phyloP scores from a whole-genome alignment of 2,888 invertebrate genomes.

The Euzetes globulus region DNA sequence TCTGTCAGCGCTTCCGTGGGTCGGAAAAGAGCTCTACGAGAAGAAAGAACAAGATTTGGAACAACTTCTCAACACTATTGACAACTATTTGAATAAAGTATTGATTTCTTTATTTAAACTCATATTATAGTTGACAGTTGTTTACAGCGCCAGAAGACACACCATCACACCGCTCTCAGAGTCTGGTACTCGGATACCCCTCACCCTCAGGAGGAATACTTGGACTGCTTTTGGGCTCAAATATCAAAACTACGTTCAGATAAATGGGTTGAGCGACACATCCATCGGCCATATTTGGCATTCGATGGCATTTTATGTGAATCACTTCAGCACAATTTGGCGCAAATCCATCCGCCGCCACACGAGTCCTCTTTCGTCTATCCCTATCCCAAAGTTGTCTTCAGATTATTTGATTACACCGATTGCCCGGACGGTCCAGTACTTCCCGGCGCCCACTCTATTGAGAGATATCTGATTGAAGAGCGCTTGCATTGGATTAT shows the following conservation, averaged over 20 bases:
- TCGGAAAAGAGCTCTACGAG: constrained; percentile 88
- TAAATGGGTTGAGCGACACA: constrained; percentile 95
- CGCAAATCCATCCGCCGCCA: constrained; percentile 79
- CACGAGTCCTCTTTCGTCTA: constrained; percentile 83
- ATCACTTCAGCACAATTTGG: constrained; percentile 89
- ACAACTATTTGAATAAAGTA: constrained; percentile 63
- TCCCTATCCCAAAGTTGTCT: constrained; percentile 90
- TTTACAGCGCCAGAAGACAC: constrained; percentile 75
- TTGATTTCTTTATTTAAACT: neutral
- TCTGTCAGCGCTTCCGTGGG: constrained; percentile 83
- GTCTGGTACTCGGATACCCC: constrained; percentile 92
- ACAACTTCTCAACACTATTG: constrained; percentile 78
- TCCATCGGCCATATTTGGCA: constrained; percentile 85
- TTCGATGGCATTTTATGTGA: constrained; percentile 92
- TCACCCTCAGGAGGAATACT: constrained; percentile 89
- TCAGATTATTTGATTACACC: constrained; percentile 92
- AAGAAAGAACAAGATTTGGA: constrained; percentile 91
- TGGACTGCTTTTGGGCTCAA: constrained; percentile 94
- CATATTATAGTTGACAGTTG: neutral
- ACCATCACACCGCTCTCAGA: constrained; percentile 73
- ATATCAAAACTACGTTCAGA: constrained; percentile 81
- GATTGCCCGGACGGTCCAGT: constrained; percentile 78
- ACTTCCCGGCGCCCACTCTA: constrained; percentile 89
- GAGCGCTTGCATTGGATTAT: constrained; percentile 92
- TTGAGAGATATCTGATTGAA: constrained; percentile 94